Base-by-base conservation (phyloP, 2,888 invertebrate genomes). In the Caenorhabditis afra region DNA sequence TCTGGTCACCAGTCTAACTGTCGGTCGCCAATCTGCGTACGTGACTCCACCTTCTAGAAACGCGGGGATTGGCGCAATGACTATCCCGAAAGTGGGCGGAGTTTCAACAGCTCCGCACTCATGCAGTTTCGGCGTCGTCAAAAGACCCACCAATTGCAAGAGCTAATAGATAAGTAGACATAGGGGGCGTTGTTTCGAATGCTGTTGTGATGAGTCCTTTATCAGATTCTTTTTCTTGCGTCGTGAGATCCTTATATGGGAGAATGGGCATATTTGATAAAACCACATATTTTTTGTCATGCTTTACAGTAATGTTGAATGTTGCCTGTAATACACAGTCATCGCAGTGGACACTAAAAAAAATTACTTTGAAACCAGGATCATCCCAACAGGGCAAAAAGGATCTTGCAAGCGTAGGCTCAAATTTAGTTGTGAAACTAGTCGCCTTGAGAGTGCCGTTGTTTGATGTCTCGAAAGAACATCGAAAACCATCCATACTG, bases 111-210 rank as follows among this genome's bases (percentile, higher is more conserved):
- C n/a, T n/a, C n/a, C n/a, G n/a, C n/a, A n/a, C n/a, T n/a, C n/a
- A n/a, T n/a, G n/a, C n/a, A n/a, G n/a, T n/a, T n/a, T n/a, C n/a
- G n/a, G n/a, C n/a, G n/a, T n/a, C n/a, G n/a, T n/a, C n/a, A n/a
- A n/a, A n/a, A n/a, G n/a, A n/a, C n/a, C n/a, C n/a, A 85, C 89
- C 88, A 47, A 90, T 82, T 1, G 87, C 90, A 67, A 90, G 84
- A 18, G 88, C 89, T n/a, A 90, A 50, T 12, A 91, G 88, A 80
- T 91, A 91, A 4, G 91, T 89, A 0, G 91, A 91, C 91, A 91
- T 92, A 64, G 87, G 90, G 0, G 91, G 91, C 0, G 91, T 91
- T 44, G 84, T 83, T 14, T 88, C 67, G 84, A 89, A 91, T 4
- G 64, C 59, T n/a, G 88, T 85, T 16, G 62, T 76, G 12, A 66